These are phyloP conservation scores for Percina caprodes DNA, from an alignment of 2,113 vertebrate genomes.

Conservation along the genomic window DNA sequence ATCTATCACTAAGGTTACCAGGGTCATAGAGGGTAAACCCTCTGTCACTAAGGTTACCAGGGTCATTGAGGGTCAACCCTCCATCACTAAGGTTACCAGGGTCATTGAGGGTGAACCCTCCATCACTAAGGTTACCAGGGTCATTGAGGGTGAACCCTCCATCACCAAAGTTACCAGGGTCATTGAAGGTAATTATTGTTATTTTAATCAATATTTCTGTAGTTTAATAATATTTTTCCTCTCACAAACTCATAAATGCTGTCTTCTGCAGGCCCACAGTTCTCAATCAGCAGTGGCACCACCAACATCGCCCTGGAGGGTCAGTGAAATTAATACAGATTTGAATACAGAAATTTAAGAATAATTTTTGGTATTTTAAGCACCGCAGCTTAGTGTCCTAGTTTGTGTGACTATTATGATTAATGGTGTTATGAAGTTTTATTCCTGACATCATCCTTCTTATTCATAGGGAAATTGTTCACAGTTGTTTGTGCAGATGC, in stretches of 20 bases:
- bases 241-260: constrained; percentile 17
- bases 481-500: too few species aligned
- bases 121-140: constrained; percentile 81
- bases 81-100: constrained; percentile 81
- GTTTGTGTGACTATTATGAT: neutral
- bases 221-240: neutral
- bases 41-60: constrained; percentile 82
- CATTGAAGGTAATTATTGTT: constrained; percentile 72
- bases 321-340: constrained; percentile 36
- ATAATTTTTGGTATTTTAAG: neutral
- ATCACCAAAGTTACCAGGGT: constrained; percentile 82
- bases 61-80: constrained; percentile 65
- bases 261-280: constrained; percentile 70
- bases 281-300: constrained; percentile 55
- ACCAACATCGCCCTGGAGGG: constrained; percentile 65
- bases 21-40: constrained; percentile 84
- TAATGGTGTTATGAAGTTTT: neutral
- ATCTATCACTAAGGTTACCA: constrained; percentile 80
- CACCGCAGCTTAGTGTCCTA: neutral
- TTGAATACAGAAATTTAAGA: neutral
- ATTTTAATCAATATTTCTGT: neutral
- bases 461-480: neutral
- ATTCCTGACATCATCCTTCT: neutral
- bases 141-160: constrained; percentile 68
- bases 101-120: constrained; percentile 82